Evolutionary conservation across 1,140 invertebrate species (phyloP).

Genomic region (Halyomorpha halys): DNA sequence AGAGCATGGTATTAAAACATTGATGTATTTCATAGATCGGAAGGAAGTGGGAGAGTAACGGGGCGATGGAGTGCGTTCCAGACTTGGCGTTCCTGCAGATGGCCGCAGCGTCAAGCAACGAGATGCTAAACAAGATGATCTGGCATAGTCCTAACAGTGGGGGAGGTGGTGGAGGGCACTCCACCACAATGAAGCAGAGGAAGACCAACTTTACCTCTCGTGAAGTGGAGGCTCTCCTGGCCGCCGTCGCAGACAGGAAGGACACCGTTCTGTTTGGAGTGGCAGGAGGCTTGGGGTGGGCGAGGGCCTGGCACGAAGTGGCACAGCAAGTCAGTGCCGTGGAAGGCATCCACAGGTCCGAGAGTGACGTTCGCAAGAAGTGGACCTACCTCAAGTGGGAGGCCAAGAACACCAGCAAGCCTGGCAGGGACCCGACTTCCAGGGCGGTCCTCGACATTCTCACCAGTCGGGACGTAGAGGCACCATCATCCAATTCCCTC

Average conservation of each 20-base stretch:
- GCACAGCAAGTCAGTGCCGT: conserved; percentile 30
- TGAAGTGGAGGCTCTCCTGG: conserved; percentile 31
- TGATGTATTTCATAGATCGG: conserved; percentile 10
- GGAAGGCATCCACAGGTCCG: conserved; percentile 31
- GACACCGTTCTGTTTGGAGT: conserved; percentile 31
- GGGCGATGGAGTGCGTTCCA: conserved; percentile 27
- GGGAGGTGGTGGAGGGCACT: not conserved
- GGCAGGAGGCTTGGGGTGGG: conserved; percentile 31
- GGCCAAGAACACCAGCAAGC: conserved; percentile 32
- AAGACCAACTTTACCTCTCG: conserved; percentile 32
- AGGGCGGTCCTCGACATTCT: conserved; percentile 31
- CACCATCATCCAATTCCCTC: conserved; percentile 23
- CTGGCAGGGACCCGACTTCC: conserved; percentile 30
- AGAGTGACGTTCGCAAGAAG: conserved; percentile 32
- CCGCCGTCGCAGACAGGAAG: conserved; percentile 27
- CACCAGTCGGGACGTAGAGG: conserved; percentile 25
- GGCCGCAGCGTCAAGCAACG: conserved; percentile 25
- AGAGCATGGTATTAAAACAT: not conserved
- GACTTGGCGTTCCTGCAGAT: conserved; percentile 27
- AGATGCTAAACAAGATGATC: conserved; percentile 26
- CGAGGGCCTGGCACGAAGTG: conserved; percentile 31
- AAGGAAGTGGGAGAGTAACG: not conserved
- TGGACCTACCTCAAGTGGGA: conserved; percentile 34
- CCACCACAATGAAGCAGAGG: conserved; percentile 29
- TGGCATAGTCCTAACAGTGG: conserved; percentile 16